Evolutionary conservation across 2,113 vertebrate species (phyloP).

Genomic region (Scomber colias): DNA sequence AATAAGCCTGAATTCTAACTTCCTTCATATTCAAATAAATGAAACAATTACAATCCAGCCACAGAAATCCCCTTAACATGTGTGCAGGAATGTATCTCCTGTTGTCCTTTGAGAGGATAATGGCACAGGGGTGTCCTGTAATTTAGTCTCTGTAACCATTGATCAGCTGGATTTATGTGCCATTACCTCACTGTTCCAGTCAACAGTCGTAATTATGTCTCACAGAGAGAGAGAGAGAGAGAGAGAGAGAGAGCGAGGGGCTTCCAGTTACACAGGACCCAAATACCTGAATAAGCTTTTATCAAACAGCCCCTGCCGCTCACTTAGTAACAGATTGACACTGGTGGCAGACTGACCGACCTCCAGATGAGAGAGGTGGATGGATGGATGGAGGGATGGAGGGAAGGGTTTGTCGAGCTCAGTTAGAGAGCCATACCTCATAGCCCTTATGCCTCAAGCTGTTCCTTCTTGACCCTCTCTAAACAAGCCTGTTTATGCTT

Average conservation of each 20-base stretch:
- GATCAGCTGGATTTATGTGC: conserved; percentile 85
- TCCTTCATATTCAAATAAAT: conserved; percentile 39
- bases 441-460: conserved; percentile 20
- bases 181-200: conserved; percentile 87
- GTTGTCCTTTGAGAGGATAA: conserved; percentile 74
- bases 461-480: conserved; percentile 13
- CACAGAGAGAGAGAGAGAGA: conserved; percentile 21
- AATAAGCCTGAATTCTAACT: neutral
- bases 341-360: conserved; percentile 47
- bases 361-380: conserved; percentile 43
- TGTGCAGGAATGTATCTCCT: conserved; percentile 69
- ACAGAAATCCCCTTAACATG: conserved; percentile 61
- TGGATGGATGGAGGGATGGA: conserved; percentile 45
- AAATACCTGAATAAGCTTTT: conserved; percentile 83
- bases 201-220: conserved; percentile 82
- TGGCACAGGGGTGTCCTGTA: conserved; percentile 79
- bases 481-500: conserved; percentile 26
- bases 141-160: conserved; percentile 82
- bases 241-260: conserved; percentile 28
- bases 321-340: conserved; percentile 72
- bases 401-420: conserved; percentile 33
- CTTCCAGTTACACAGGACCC: conserved; percentile 40
- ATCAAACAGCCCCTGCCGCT: conserved; percentile 60
- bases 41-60: conserved; percentile 32
- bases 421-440: conserved; percentile 33